Evolutionary conservation across 2,888 invertebrate genomes (phyloP).

Genomic region (Drosophila gaucha): DNA sequence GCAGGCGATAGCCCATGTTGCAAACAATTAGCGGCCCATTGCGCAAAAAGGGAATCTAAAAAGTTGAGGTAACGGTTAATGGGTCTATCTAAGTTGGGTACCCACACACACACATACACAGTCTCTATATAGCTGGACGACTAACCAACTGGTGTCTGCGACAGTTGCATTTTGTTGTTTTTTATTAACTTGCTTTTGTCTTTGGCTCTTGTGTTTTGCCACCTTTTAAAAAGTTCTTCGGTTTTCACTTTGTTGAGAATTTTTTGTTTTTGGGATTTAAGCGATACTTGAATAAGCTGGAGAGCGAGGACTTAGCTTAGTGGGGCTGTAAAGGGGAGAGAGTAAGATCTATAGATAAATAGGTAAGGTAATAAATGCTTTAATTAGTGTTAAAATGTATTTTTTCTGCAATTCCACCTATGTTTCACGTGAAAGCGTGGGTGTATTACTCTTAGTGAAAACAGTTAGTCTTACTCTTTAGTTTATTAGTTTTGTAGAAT

Average conservation of each 20-base stretch:
- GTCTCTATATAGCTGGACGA: neutral
- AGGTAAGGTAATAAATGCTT: too few relatives aligned
- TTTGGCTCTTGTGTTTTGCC: constrained; percentile 53
- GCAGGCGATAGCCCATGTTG: constrained; percentile 58
- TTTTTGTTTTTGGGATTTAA: constrained; percentile 3
- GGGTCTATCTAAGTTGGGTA: constrained; percentile 28
- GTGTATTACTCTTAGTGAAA: too few relatives aligned
- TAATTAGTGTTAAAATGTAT: too few relatives aligned
- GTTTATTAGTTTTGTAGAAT: too few relatives aligned
- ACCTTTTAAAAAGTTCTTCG: constrained; percentile 47
- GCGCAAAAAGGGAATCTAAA: constrained; percentile 36
- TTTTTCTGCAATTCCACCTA: too few relatives aligned
- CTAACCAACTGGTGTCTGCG: constrained; percentile 10
- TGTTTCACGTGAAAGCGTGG: too few relatives aligned
- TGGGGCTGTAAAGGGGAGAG: too few relatives aligned
- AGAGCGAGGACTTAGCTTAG: too few relatives aligned
- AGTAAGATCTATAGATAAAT: too few relatives aligned
- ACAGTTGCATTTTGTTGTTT: constrained; percentile 21
- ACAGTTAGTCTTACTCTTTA: too few relatives aligned
- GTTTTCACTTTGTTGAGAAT: constrained; percentile 8
- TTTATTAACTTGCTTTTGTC: constrained; percentile 57
- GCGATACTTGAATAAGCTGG: too few relatives aligned
- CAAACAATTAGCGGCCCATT: constrained; percentile 69
- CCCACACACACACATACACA: neutral
- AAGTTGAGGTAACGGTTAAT: constrained; percentile 37